A percentile compares a stretch with the other conserved stretches of the same genome.
Evolutionary conservation across 53 echinoderm and acorn worm genomes (phyloP).

Genomic region (Luidia sarsii): DNA sequence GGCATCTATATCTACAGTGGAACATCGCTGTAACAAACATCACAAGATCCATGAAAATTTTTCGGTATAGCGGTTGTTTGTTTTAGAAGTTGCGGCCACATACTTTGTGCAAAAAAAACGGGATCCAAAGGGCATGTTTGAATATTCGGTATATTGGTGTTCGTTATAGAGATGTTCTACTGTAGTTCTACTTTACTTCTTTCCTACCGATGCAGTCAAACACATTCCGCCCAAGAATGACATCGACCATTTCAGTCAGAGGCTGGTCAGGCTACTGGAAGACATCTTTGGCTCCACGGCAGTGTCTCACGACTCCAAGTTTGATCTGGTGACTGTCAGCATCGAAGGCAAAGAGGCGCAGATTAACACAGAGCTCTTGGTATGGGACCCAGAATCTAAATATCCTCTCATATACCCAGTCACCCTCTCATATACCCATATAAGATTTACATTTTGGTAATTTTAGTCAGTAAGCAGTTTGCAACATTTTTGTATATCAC

Average conservation of each 20-base stretch:
- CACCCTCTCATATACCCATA: too few relatives aligned
- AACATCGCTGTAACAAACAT: background rate
- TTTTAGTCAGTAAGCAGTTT: too few relatives aligned
- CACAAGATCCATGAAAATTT: background rate
- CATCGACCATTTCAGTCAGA: constrained; percentile 74
- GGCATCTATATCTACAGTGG: background rate
- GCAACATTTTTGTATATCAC: too few relatives aligned
- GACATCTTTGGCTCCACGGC: constrained; percentile 83
- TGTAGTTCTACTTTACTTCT: background rate
- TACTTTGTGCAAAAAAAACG: too few relatives aligned
- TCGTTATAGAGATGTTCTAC: background rate
- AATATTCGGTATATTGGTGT: too few relatives aligned
- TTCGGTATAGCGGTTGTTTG: background rate
- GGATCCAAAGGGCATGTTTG: too few relatives aligned
- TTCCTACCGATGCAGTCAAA: constrained; percentile 75
- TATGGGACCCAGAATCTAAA: too few relatives aligned
- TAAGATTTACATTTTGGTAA: too few relatives aligned
- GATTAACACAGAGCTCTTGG: constrained; percentile 75
- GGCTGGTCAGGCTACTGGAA: constrained; percentile 68
- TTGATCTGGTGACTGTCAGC: constrained; percentile 56
- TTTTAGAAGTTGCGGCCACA: too few relatives aligned
- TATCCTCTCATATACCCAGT: too few relatives aligned
- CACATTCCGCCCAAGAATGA: constrained; percentile 86
- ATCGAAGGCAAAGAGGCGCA: constrained; percentile 78
- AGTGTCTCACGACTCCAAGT: constrained; percentile 57